phyloP scores from a whole-genome alignment of 2,113 vertebrate genomes.

The Fregetta grallaria region DNA sequence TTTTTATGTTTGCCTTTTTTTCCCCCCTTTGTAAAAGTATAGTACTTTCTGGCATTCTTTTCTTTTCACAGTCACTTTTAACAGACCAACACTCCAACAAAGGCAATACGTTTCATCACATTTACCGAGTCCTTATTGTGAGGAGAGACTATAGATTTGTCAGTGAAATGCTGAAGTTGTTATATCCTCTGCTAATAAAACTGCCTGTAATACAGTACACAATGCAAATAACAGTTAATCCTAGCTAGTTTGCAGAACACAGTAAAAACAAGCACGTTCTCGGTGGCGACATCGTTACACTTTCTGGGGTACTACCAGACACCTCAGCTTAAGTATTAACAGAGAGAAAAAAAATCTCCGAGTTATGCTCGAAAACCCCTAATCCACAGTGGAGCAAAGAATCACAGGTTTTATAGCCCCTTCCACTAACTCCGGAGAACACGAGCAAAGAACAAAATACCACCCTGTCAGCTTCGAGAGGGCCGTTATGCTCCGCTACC shows the following conservation, averaged over 20 bases:
- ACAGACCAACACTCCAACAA: neutral
- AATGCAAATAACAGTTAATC: neutral
- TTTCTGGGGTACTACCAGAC: neutral
- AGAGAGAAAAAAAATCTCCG: neutral
- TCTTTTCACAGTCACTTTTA: slow-evolving; percentile 1
- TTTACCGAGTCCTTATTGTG: neutral
- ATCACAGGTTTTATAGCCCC: neutral
- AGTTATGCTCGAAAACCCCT: neutral
- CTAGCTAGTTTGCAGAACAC: neutral
- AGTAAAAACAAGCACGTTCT: neutral
- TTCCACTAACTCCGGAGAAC: neutral
- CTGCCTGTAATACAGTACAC: neutral
- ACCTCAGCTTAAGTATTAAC: neutral
- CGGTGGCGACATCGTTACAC: rapidly evolving
- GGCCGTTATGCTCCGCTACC: neutral
- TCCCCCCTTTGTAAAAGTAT: neutral
- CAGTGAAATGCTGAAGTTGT: neutral
- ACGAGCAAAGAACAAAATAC: neutral
- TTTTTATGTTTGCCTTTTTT: neutral
- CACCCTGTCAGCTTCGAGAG: neutral
- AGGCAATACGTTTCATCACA: neutral
- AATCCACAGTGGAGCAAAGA: neutral
- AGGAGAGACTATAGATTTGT: neutral
- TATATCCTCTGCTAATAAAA: neutral
- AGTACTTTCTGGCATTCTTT: slow-evolving; percentile 18